Base-by-base conservation (phyloP, 1,140 invertebrate species). In the Sitobion miscanthi region DNA sequence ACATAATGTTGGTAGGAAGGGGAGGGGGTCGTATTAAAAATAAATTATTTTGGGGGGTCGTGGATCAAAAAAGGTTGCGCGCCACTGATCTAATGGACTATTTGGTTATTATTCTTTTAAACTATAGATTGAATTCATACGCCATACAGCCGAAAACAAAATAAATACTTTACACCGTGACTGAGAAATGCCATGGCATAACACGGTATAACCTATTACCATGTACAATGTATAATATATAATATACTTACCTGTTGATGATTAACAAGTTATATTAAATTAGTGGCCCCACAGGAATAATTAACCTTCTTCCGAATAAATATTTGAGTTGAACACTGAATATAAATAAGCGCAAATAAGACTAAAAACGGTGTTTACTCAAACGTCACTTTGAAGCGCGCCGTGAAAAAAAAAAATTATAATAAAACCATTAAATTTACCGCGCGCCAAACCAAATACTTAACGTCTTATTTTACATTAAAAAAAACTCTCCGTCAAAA, bases 201-300 rank as follows among this genome's bases (percentile, higher is more conserved):
- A 77, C n/a, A 77, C n/a, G 14, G n/a, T 20, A 38, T 38, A 77
- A 77, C 62, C 62, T 77, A 77, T 77, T 77, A 77, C 62, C 62
- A 17, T 35, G 62, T 77, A 77, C n/a, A 77, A 77, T 77, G 62
- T 62, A 57, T 57, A 57, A 23, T 23, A 54, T 62, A 30, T 62
- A 30, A 30, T 62, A 30, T 62, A 62, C 25, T 62, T 30, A 77
- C 52, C 52, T 54, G 5, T 30, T 77, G 62, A 77, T n/a, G 62
- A 77, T 62, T 62, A 62, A 77, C 62, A 77, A 77, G 62, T n/a
- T 77, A 77, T 77, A 77, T n/a, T n/a, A 77, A 77, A 77, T 77
- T 77, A 77, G 30, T n/a, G n/a, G 4, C 14, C n/a, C n/a, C 62
- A n/a, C n/a, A 77, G 62, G 62, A 77, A 77, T 77, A 77, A 77